These are phyloP conservation scores for Drosophila monieri DNA, from an alignment of 2,888 invertebrate species.

Conservation along the genomic window DNA sequence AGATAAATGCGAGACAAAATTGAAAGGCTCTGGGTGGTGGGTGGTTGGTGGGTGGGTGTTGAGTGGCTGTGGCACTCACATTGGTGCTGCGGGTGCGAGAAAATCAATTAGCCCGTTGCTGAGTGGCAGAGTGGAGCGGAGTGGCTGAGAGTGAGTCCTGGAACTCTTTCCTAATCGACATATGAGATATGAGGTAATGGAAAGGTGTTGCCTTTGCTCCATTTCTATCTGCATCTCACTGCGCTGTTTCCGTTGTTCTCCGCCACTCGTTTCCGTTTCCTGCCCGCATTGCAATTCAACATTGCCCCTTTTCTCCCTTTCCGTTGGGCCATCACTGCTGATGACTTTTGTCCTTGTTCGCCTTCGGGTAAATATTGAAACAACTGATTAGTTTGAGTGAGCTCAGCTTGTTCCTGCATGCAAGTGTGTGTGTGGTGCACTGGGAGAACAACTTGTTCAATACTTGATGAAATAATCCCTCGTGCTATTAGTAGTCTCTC, in stretches of 20 bases:
- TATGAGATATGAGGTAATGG: conserved; percentile 6
- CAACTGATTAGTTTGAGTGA: conserved; percentile 74
- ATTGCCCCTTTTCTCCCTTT: neutral
- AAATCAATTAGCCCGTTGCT: conserved; percentile 64
- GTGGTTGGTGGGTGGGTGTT: neutral
- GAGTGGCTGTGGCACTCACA: too few relatives aligned
- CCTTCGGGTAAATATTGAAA: conserved; percentile 66
- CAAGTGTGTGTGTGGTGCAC: conserved; percentile 7
- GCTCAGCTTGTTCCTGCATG: conserved; percentile 40
- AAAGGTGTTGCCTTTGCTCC: conserved; percentile 2
- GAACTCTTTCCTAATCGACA: conserved; percentile 35
- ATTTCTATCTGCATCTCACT: conserved; percentile 56
- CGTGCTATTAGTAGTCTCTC: too few relatives aligned
- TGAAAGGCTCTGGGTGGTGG: conserved; percentile 6
- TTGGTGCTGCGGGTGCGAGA: conserved; percentile 51
- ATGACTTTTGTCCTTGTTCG: conserved; percentile 52
- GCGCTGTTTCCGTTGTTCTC: conserved; percentile 51
- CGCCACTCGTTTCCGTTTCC: conserved; percentile 63
- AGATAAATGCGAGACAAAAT: conserved; percentile 10
- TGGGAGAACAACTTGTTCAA: neutral
- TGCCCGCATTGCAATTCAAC: conserved; percentile 31
- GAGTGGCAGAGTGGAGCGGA: neutral
- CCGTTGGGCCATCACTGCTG: conserved; percentile 26
- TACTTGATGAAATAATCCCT: too few relatives aligned
- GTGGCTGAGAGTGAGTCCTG: neutral